Conservation (phyloP, 2,113 vertebrate species). For the Odocoileus virginianus region DNA sequence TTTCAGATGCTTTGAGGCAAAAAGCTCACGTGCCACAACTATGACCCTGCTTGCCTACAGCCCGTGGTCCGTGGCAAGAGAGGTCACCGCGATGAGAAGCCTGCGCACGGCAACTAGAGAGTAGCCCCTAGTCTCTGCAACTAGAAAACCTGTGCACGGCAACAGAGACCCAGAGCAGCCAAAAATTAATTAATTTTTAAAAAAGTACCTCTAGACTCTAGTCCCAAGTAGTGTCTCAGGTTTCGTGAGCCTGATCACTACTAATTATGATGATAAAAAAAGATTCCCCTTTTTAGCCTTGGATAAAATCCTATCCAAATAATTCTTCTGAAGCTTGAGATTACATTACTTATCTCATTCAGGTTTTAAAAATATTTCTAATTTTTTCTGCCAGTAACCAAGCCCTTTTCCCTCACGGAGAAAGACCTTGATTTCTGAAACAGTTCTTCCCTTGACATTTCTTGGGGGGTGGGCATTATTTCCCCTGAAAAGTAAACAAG, state of each 20-base stretch:
- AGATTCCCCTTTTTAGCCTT: not conserved
- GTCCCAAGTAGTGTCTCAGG: not conserved
- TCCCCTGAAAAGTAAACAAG: conserved; percentile 72
- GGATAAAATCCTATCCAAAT: conserved; percentile 17
- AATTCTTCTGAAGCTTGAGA: conserved; percentile 41
- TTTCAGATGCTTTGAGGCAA: not conserved
- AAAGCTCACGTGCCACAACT: not conserved
- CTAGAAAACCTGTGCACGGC: not conserved
- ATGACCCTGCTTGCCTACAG: not conserved
- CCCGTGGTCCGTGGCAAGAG: rapidly evolving
- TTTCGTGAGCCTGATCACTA: conserved; percentile 48
- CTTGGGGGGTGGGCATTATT: conserved; percentile 41
- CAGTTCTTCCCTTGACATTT: conserved; percentile 46
- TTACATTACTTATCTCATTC: conserved; percentile 39
- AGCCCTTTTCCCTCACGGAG: not conserved
- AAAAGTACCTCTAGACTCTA: not conserved
- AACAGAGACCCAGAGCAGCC: rapidly evolving
- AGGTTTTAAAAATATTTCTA: conserved; percentile 49
- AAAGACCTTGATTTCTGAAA: conserved; percentile 57
- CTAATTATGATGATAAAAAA: conserved; percentile 33
- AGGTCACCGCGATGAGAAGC: not conserved
- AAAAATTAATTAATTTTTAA: not conserved
- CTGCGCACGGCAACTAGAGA: rapidly evolving
- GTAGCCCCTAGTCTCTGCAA: not conserved
- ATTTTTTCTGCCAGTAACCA: conserved; percentile 32